These are phyloP conservation scores for Chamaea fasciata DNA, from an alignment of 2,113 vertebrate species.

Conservation along the genomic window DNA sequence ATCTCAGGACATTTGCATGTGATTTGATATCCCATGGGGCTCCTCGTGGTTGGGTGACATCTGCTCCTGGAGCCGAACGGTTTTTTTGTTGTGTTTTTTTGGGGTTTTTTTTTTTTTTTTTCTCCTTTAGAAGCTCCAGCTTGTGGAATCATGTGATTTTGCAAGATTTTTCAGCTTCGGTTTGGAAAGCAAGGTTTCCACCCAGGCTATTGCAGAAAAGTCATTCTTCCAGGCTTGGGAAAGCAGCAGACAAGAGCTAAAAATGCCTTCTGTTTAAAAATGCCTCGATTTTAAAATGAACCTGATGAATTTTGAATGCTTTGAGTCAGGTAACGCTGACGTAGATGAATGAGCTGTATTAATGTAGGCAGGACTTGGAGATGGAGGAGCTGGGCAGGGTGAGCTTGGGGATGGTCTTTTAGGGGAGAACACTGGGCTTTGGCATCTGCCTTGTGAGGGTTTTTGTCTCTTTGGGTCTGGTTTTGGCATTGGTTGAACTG, in stretches of 20 bases:
- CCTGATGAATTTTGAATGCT: constrained; percentile 46
- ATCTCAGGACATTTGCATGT: neutral
- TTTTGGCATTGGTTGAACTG: neutral
- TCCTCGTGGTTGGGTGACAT: constrained; percentile 39
- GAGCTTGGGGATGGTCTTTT: neutral
- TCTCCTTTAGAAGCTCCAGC: constrained; percentile 10
- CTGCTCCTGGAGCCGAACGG: constrained; percentile 1
- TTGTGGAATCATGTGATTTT: constrained; percentile 49
- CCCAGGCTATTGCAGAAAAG: constrained; percentile 42
- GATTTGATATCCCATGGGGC: constrained; percentile 30
- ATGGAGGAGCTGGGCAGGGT: neutral
- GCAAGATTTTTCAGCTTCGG: constrained; percentile 26
- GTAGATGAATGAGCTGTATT: neutral
- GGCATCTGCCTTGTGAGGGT: neutral
- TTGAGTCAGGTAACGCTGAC: constrained; percentile 5
- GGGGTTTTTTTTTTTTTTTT: neutral
- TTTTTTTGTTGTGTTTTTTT: no score
- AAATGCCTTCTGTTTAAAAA: constrained; percentile 32
- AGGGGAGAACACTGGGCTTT: neutral
- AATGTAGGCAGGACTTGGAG: neutral
- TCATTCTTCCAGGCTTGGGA: neutral
- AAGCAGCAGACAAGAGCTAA: constrained; percentile 26
- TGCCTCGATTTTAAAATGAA: constrained; percentile 17
- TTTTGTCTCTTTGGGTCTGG: neutral
- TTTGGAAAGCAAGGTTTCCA: constrained; percentile 36